Evolutionary conservation across 2,888 invertebrate genomes (phyloP), one percentile per base, ranked within the genome.

Genomic region (Diachrysia chrysitis): DNA sequence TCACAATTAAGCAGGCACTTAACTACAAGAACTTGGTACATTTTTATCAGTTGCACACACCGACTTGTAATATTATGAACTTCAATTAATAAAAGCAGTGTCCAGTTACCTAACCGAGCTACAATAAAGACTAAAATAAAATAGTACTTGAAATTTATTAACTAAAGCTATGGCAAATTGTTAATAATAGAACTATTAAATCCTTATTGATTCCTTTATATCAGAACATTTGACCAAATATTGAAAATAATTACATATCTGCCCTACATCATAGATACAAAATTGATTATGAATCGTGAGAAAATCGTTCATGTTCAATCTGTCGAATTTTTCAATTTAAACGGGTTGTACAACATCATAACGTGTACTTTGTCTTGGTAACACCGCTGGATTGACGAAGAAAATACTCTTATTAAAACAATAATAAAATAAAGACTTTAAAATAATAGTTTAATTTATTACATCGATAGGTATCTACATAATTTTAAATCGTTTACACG

Each of bases 241-340:
- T 70, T 70, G 63, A 66, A 63, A 61, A 61, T 63, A 54, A 68
- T 56, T 58, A 61, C 37, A 32, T 54, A 54, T 14, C 54, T 67
- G 59, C 19, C 66, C 69, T 56, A 70, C 19, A 63, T 66, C 14
- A 35, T 57, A n/a, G n/a, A 42, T n/a, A 42, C 42, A n/a, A 67
- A 57, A 55, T 54, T 65, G 37, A 62, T 55, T 65, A 46, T 35
- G 17, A 61, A 58, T 63, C 70, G 79, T 78, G 78, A 59, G 78
- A 78, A 76, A 69, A 73, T 46, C 10, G 32, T 66, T 59, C 60
- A 5, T 21, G 32, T 10, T 54, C 51, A 58, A 29, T 56, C 7
- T 37, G 21, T 58, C 6, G 56, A 25, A 29, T 56, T 5, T 37
- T 19, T 58, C 6, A 53, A 25, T 51, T 16, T 25, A 2, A 54